Conservation (phyloP, 53 echinoderm and acorn worm genomes). For the Paracentrotus lividus region DNA sequence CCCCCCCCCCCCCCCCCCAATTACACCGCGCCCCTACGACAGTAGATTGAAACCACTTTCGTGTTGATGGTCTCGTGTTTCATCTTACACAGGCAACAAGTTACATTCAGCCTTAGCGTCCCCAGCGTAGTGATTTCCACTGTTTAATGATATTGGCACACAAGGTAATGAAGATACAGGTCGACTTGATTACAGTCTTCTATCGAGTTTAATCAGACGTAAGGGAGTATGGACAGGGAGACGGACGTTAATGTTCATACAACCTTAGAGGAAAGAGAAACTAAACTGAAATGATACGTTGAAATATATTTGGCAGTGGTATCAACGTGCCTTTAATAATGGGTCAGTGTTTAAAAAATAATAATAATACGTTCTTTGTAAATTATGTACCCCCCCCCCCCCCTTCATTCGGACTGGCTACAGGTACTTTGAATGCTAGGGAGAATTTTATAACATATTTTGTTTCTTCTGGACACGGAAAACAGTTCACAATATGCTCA, state of each 20-base stretch:
- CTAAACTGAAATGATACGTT: too few relatives aligned
- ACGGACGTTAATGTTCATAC: neutral
- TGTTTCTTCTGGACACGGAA: neutral
- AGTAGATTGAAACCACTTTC: neutral
- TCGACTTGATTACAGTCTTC: too few relatives aligned
- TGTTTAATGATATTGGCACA: neutral
- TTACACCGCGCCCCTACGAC: too few relatives aligned
- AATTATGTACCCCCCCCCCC: too few relatives aligned
- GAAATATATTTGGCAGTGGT: too few relatives aligned
- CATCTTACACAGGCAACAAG: too few relatives aligned
- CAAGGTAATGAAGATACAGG: neutral
- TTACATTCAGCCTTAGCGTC: neutral
- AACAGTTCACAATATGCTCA: neutral
- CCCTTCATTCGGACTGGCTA: too few relatives aligned
- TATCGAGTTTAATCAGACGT: neutral
- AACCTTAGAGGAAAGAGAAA: too few relatives aligned
- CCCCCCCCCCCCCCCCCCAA: neutral
- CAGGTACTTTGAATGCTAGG: too few relatives aligned
- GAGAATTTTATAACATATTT: neutral
- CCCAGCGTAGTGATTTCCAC: neutral
- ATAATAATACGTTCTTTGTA: too few relatives aligned
- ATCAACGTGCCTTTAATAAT: too few relatives aligned
- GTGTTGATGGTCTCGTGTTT: neutral
- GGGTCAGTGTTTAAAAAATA: too few relatives aligned
- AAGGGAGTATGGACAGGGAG: neutral